A percentile compares a stretch with the other conserved stretches of the same genome.
phyloP scores from a whole-genome alignment of 2,797 vertebrate genomes.

The Chelidonichthys spinosus region DNA sequence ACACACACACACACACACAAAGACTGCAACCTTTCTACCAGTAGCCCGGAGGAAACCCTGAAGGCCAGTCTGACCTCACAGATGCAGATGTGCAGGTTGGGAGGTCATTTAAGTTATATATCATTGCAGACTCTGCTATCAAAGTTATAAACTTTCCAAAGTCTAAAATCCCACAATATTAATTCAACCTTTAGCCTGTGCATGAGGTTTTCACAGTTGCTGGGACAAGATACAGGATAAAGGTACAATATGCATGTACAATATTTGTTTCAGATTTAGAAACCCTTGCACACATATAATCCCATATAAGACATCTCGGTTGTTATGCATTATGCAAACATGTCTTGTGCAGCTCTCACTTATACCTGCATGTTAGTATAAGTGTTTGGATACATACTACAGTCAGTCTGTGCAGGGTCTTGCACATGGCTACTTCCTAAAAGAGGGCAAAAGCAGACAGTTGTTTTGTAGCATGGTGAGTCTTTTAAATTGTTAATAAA shows the following conservation, averaged over 20 bases:
- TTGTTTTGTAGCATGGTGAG: neutral
- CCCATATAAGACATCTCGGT: neutral
- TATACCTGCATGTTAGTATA: neutral
- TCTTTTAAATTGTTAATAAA: neutral
- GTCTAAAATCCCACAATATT: neutral
- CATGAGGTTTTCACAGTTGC: neutral
- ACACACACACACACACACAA: conserved; percentile 47
- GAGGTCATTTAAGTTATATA: conserved; percentile 17
- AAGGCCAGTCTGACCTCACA: conserved; percentile 32
- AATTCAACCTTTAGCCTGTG: neutral
- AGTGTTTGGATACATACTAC: neutral
- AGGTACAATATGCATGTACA: neutral
- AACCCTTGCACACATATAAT: neutral
- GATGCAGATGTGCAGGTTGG: conserved; percentile 28
- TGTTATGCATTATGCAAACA: neutral
- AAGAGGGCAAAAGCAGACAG: neutral
- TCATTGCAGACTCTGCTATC: conserved; percentile 4
- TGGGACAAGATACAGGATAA: neutral
- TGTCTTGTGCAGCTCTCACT: neutral
- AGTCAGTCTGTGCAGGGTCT: neutral
- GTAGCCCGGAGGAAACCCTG: conserved; percentile 34
- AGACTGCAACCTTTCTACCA: conserved; percentile 51
- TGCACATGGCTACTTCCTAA: neutral
- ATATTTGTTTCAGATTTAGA: neutral
- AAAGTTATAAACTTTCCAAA: neutral